Evolutionary conservation across 35 echinoderm and acorn worm species (phyloP).

Genomic region (Nesometra sesokonis): DNA sequence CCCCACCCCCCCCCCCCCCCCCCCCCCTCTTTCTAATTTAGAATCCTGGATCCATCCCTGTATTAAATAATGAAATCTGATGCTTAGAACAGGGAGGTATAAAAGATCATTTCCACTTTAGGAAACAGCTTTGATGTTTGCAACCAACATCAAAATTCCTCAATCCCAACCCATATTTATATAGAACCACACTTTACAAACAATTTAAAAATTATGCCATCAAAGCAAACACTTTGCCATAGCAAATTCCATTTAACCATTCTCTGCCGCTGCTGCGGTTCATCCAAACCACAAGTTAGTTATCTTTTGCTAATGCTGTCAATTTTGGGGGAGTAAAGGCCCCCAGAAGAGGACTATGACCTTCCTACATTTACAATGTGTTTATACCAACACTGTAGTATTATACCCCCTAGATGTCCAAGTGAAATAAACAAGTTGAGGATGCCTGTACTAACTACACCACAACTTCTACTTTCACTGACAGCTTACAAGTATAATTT

Average conservation of each 20-base stretch:
- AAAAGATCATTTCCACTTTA: too few relatives aligned
- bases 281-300: not conserved
- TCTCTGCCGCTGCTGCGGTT: too few relatives aligned
- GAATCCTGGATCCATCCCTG: too few relatives aligned
- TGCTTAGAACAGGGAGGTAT: too few relatives aligned
- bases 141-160: too few relatives aligned
- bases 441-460: not conserved
- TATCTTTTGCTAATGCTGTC: not conserved
- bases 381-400: not conserved
- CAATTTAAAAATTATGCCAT: not conserved
- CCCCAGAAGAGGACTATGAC: not conserved
- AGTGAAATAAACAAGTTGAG: not conserved
- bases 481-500: not conserved
- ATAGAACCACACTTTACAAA: not conserved
- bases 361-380: not conserved
- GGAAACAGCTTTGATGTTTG: too few relatives aligned
- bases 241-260: not conserved
- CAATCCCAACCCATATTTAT: not conserved
- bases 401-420: not conserved
- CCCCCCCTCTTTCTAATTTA: too few relatives aligned
- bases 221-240: not conserved
- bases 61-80: too few relatives aligned
- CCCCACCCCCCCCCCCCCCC: too few relatives aligned
- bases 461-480: not conserved
- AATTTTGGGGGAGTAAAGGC: not conserved